Base-by-base conservation (phyloP, 2,113 vertebrate genomes). In the Brienomyrus brachyistius region DNA sequence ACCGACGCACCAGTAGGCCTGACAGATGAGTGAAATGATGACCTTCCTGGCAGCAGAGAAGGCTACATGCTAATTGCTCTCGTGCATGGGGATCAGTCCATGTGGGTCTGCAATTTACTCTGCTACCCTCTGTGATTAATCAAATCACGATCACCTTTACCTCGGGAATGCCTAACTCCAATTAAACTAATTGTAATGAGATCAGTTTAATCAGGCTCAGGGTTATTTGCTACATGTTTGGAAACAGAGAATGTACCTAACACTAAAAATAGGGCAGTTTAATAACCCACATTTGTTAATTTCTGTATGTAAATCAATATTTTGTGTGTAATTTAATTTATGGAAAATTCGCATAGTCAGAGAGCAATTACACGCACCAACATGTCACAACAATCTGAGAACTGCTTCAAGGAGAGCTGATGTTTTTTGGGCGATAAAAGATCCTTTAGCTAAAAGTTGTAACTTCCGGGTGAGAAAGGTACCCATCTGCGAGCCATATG, bases 151-250 rank as follows among this genome's bases (percentile, higher is more conserved):
- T 19, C 52, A 43, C n/a, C 21, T 88, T 35, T 62, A 45, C 56
- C 87, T 45, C 21, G 52, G 87, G 35, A 62, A 66, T 45, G 87
- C 52, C 35, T 23, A 45, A 21, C 52, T 88, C 87, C 50, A 88
- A 88, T 88, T 88, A 88, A 66, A 66, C 87, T 88, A 88, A 88
- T 88, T 45, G 87, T 62, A 88, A 62, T 54, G 54, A 45, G 56
- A 66, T 54, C 56, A 62, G 45, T 62, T 88, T 88, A 59, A 88
- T 88, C 54, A 88, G 54, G 21, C 7, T 59, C 87, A 88, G 54
- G 23, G 35, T 62, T 13, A 62, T 62, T 88, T 62, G 87, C 43
- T 40, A 9, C 56, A 62, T 88, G 52, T 88, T 62, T 23, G 56
- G 35, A 88, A 88, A 43, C 21, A 45, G 19, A n/a, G 86, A 88